Conservation (phyloP, 2,888 invertebrate genomes). For the Helobdella robusta region DNA sequence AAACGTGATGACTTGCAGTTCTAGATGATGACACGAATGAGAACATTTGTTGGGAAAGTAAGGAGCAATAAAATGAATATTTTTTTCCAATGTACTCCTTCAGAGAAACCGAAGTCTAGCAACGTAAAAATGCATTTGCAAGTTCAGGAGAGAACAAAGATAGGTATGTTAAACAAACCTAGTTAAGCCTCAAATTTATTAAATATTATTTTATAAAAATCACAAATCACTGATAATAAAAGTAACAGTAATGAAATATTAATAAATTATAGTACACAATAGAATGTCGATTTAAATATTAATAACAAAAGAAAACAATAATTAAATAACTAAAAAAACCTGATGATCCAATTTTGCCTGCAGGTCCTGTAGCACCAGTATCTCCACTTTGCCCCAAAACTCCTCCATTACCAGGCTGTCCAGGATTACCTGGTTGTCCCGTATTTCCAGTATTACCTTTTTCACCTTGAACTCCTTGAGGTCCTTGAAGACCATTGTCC, state of each 20-base stretch:
- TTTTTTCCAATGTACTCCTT: too few species aligned
- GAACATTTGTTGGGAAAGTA: too few species aligned
- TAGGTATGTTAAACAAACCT: too few species aligned
- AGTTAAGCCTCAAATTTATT: not conserved
- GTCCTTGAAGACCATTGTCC: not conserved
- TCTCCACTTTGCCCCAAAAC: slow-evolving; percentile 2
- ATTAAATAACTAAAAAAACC: not conserved
- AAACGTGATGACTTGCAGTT: too few species aligned
- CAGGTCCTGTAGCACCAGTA: not conserved
- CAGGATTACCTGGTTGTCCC: slow-evolving; percentile 28
- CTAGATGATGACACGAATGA: too few species aligned
- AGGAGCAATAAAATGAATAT: too few species aligned
- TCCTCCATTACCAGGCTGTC: too few species aligned
- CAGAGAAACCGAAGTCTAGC: too few species aligned
- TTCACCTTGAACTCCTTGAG: slow-evolving; percentile 1
- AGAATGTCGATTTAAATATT: not conserved
- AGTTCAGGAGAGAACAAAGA: too few species aligned
- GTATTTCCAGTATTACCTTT: too few species aligned
- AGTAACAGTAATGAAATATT: not conserved
- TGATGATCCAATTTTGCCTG: not conserved
- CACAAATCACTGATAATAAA: not conserved
- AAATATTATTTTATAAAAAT: not conserved
- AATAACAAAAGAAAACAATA: not conserved
- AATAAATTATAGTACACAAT: not conserved
- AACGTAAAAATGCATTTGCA: too few species aligned